Conservation (phyloP, 53 echinoderm and acorn worm genomes). For the Patiria pectinifera region DNA sequence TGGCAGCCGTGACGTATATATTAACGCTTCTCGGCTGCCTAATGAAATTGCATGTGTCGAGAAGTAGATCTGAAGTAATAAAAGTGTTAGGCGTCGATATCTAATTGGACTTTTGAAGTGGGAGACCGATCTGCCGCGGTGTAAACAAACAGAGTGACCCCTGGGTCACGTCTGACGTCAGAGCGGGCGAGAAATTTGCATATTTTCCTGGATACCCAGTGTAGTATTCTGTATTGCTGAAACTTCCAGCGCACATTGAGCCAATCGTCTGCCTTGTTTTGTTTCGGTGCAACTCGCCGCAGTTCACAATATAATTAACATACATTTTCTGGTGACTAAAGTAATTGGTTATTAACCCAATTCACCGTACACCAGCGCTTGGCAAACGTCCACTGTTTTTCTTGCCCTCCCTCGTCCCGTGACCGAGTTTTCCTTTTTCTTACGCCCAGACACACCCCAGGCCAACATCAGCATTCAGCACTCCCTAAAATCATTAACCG, state of each 20-base stretch:
- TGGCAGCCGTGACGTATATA: constrained; percentile 43
- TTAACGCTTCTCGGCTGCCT: constrained; percentile 38
- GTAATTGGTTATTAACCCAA: constrained; percentile 61
- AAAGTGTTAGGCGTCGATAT: constrained; percentile 53
- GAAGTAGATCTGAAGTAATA: constrained; percentile 57
- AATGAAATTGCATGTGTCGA: constrained; percentile 63
- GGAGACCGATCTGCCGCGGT: constrained; percentile 37
- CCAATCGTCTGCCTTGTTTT: neutral
- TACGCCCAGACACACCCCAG: constrained; percentile 33
- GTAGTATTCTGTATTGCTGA: neutral
- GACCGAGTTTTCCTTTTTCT: constrained; percentile 33
- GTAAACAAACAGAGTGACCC: constrained; percentile 61
- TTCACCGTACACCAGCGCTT: constrained; percentile 5
- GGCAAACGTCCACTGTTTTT: constrained; percentile 18
- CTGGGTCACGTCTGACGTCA: constrained; percentile 51
- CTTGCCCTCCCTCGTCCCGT: neutral
- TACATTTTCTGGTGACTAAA: constrained; percentile 31
- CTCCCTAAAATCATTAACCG: constrained; percentile 59
- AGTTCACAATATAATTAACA: constrained; percentile 13
- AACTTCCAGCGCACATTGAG: neutral
- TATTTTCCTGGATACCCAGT: neutral
- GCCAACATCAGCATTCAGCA: constrained; percentile 8
- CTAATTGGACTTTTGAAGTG: constrained; percentile 55
- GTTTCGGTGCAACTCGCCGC: neutral
- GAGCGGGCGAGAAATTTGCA: neutral